Conservation (phyloP, 2,797 vertebrate genomes). For the Eutrigla gurnardus region DNA sequence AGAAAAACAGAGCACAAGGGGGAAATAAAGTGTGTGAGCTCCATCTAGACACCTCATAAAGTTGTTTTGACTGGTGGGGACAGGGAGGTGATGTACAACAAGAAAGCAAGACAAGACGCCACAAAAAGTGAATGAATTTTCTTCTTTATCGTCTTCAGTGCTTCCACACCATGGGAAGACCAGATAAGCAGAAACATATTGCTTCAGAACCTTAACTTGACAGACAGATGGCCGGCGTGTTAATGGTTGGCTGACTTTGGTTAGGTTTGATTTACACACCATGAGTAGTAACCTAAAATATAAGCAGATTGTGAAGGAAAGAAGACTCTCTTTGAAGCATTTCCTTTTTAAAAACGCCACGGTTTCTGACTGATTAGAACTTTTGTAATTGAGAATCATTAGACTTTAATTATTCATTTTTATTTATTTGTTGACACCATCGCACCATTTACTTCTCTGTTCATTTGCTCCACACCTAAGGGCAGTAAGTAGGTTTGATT, state of each 20-base stretch:
- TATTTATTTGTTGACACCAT: too few species aligned
- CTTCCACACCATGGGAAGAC: slow-evolving; percentile 17
- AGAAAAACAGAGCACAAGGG: slow-evolving; percentile 27
- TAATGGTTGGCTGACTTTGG: slow-evolving; percentile 41
- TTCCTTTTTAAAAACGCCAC: background rate
- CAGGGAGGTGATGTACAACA: slow-evolving; percentile 59
- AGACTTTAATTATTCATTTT: too few species aligned
- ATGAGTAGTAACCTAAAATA: background rate
- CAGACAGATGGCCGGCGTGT: slow-evolving; percentile 51
- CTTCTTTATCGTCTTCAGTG: slow-evolving; percentile 24
- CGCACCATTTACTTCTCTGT: too few species aligned
- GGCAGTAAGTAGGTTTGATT: too few species aligned
- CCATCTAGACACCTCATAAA: slow-evolving; percentile 67
- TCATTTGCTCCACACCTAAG: too few species aligned
- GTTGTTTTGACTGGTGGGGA: slow-evolving; percentile 57
- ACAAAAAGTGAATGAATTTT: slow-evolving; percentile 27
- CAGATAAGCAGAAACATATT: slow-evolving; percentile 58
- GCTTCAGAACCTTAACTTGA: slow-evolving; percentile 38
- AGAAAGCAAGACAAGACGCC: slow-evolving; percentile 23
- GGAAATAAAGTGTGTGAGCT: slow-evolving; percentile 43
- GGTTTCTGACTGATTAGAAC: too few species aligned
- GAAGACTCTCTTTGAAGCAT: background rate
- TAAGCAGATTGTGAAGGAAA: slow-evolving; percentile 10
- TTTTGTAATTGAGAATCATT: too few species aligned
- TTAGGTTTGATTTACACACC: slow-evolving; percentile 55